Percentiles rank a stretch among this genome's conserved stretches.
Conservation (phyloP, 1,140 invertebrate species). For the Streblospio benedicti region DNA sequence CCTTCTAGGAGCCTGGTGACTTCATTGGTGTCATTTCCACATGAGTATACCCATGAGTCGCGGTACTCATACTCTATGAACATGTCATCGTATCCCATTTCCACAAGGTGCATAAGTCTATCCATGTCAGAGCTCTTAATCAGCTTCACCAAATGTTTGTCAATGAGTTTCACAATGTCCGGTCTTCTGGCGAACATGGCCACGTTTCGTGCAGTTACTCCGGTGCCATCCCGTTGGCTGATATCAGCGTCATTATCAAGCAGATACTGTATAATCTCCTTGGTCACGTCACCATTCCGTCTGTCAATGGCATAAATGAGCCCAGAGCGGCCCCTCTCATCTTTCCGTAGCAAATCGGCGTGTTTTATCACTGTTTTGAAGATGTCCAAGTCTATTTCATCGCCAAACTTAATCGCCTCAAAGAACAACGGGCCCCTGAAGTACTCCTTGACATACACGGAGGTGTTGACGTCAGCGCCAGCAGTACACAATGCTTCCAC, state of each 20-base stretch:
- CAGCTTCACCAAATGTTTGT: constrained; percentile 27
- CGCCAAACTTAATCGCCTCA: constrained; percentile 26
- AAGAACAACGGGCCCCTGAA: constrained; percentile 35
- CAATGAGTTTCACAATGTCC: constrained; percentile 32
- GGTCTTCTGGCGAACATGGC: constrained; percentile 31
- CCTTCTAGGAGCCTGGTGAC: constrained; percentile 22
- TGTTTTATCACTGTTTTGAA: constrained; percentile 30
- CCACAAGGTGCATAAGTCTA: constrained; percentile 20
- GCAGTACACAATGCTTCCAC: constrained; percentile 33
- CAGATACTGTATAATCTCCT: constrained; percentile 30
- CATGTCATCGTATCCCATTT: constrained; percentile 29
- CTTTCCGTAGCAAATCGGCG: too few relatives aligned
- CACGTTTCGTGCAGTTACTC: constrained; percentile 33
- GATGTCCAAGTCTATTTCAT: constrained; percentile 18
- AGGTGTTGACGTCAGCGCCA: constrained; percentile 33
- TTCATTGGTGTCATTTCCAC: constrained; percentile 30
- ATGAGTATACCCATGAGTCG: constrained; percentile 30
- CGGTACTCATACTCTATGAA: constrained; percentile 29
- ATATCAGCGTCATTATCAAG: constrained; percentile 31
- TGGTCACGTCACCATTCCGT: constrained; percentile 23
- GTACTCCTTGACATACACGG: constrained; percentile 29
- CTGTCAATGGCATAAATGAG: constrained; percentile 36
- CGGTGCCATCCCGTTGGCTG: constrained; percentile 32
- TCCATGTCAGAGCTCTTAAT: constrained; percentile 24
- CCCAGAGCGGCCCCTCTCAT: constrained; percentile 36